Percentiles rank a stretch among this genome's conserved stretches.
Conservation (phyloP, 1,140 invertebrate species). For the Ceratosolen fusciceps region DNA sequence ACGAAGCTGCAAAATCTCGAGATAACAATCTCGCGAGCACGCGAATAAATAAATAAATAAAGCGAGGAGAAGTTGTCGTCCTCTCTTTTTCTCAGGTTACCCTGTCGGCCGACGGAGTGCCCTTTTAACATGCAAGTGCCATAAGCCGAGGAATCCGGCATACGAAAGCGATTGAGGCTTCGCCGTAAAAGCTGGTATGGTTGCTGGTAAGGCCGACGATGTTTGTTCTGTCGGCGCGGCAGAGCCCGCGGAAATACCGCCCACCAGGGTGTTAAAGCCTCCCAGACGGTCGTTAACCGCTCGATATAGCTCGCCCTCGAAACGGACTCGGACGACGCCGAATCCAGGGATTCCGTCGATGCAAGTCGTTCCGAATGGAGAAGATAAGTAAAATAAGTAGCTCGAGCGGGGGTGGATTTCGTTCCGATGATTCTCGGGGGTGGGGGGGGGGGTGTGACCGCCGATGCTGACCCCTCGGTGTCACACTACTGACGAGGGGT, state of each 20-base stretch:
- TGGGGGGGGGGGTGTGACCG: not conserved
- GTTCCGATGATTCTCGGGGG: slow-evolving; percentile 10
- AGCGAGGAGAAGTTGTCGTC: too few relatives aligned
- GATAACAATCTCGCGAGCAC: too few relatives aligned
- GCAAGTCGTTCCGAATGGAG: not conserved
- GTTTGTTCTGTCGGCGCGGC: not conserved
- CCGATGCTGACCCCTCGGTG: too few relatives aligned
- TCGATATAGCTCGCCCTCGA: not conserved
- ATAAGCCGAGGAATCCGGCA: not conserved
- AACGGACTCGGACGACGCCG: not conserved
- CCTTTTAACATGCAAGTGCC: not conserved
- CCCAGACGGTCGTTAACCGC: not conserved
- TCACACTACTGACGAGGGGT: too few relatives aligned
- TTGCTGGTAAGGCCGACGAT: not conserved
- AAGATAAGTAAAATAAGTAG: too few relatives aligned
- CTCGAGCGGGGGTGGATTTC: too few relatives aligned
- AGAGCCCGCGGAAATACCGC: not conserved
- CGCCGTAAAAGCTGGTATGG: not conserved
- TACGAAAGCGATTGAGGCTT: not conserved
- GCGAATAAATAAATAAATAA: too few relatives aligned
- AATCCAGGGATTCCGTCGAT: not conserved
- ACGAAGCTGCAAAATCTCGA: too few relatives aligned
- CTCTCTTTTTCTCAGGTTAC: too few relatives aligned
- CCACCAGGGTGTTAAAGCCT: not conserved
- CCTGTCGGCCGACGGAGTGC: too few relatives aligned